A percentile compares a stretch with the other conserved stretches of the same genome.
These are phyloP conservation scores for Leptobrachium leishanense DNA, from an alignment of 2,113 vertebrate genomes.

Conservation along the genomic window DNA sequence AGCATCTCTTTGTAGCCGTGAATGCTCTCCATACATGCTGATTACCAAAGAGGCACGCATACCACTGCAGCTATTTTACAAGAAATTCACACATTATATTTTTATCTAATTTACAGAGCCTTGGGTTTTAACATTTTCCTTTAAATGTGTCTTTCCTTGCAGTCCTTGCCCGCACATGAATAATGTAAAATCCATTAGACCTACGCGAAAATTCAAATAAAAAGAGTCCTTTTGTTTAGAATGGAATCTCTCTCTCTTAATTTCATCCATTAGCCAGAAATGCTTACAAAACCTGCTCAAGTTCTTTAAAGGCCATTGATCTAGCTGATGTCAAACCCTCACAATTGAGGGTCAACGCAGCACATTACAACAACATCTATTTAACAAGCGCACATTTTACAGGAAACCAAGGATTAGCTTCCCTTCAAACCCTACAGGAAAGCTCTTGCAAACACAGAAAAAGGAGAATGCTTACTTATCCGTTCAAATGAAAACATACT, in stretches of 20 bases:
- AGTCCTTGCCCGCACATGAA: neutral
- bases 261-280: neutral
- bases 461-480: conserved; percentile 71
- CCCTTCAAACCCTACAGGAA: conserved; percentile 57
- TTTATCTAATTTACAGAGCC: neutral
- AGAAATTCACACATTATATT: neutral
- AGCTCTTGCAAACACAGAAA: conserved; percentile 65
- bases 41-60: neutral
- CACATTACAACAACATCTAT: conserved; percentile 44
- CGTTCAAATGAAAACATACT: conserved; percentile 72
- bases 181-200: neutral
- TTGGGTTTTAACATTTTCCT: neutral
- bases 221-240: neutral
- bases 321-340: conserved; percentile 56
- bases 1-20: neutral
- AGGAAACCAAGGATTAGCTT: conserved; percentile 65
- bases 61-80: too few species aligned
- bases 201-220: neutral
- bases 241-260: neutral
- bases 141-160: neutral
- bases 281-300: conserved; percentile 44
- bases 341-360: conserved; percentile 50
- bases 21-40: neutral
- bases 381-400: conserved; percentile 55
- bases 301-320: conserved; percentile 49